Base-by-base conservation (phyloP, 2,888 invertebrate genomes). In the Copidosoma aretas region DNA sequence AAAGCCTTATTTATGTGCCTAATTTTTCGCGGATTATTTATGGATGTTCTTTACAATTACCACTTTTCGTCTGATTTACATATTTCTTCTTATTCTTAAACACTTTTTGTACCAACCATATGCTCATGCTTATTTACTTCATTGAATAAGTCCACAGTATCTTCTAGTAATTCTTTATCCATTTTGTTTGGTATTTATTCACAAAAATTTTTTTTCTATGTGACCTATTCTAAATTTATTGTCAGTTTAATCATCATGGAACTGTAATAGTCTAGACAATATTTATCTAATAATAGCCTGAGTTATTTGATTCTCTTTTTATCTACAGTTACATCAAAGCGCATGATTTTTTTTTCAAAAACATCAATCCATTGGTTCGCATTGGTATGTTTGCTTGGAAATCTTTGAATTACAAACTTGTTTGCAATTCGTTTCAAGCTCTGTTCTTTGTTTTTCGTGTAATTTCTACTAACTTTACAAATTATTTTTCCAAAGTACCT, bases 31-130 rank as follows among this genome's bases (percentile, higher is more conserved):
- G 73, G 10, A 68, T 72, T 60, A 62, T 65, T 41, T 71, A 73
- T 32, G n/a, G n/a, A n/a, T n/a, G n/a, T n/a, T n/a, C n/a, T 32
- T 32, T 32, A 5, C 4, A 3, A 32, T 32, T n/a, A n/a, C n/a
- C n/a, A n/a, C 32, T 32, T 32, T 39, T 21, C 41, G 10, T 22
- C 8, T 60, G 46, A 24, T 60, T 43, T 43, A n/a, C 3, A 53
- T 53, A 10, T 19, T 43, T 25, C 81, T 86, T 86, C 1, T 60
- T 51, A 39, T 63, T 46, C 60, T 61, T 71, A 63, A n/a, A n/a
- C n/a, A n/a, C 64, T 68, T 53, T 70, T 25, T 65, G 49, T 41
- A 46, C n/a, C 53, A 32, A 32, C 8, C 32, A 60, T 25, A 25
- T 43, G 67, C 76, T 79, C 74, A 69, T 75, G 73, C 62, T 53